These are phyloP conservation scores for Carpatolechia fugitivella DNA, from an alignment of 2,888 invertebrate species.

Conservation along the genomic window DNA sequence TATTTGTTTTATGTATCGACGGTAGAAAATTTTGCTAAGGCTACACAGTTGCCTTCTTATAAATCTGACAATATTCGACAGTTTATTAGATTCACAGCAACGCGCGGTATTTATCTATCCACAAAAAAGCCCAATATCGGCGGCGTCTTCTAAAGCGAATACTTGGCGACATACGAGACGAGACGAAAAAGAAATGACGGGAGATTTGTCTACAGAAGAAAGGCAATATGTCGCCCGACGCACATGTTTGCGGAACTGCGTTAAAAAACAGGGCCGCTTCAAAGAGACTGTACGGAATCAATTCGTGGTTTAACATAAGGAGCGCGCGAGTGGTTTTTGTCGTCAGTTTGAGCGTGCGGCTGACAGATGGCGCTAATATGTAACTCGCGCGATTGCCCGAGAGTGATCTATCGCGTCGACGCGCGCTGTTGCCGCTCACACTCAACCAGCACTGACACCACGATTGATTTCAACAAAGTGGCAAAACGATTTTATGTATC, in stretches of 20 bases:
- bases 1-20: no score
- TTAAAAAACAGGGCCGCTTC: conserved; percentile 57
- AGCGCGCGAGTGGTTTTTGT: conserved; percentile 54
- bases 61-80: conserved; percentile 19
- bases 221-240: conserved; percentile 60
- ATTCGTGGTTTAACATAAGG: conserved; percentile 63
- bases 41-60: no score
- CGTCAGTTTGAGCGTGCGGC: conserved; percentile 30
- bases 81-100: conserved; percentile 37
- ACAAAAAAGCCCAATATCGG: conserved; percentile 55
- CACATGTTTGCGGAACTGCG: conserved; percentile 59
- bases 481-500: not conserved
- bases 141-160: conserved; percentile 52
- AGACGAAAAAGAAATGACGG: conserved; percentile 61
- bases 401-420: conserved; percentile 22
- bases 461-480: conserved; percentile 15
- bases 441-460: conserved; percentile 14
- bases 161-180: conserved; percentile 54
- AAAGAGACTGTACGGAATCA: conserved; percentile 56
- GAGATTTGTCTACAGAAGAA: conserved; percentile 17
- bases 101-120: conserved; percentile 44
- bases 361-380: conserved; percentile 61
- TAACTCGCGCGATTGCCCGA: conserved; percentile 47
- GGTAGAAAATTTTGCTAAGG: no score
- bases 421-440: conserved; percentile 10